Conservation (phyloP, 2,888 invertebrate species). For the Noctua fimbriata region DNA sequence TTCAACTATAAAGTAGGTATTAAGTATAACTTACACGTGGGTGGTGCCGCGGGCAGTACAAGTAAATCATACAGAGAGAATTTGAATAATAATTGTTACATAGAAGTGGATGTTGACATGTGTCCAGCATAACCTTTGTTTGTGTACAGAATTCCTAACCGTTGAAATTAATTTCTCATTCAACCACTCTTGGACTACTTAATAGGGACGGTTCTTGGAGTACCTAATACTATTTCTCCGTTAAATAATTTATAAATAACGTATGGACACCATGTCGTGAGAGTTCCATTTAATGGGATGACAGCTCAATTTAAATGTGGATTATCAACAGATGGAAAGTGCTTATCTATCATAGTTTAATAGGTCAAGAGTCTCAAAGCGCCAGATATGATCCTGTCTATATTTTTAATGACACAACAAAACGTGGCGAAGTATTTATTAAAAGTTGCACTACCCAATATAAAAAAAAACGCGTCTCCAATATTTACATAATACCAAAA, state of each 20-base stretch:
- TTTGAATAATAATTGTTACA: slow-evolving; percentile 41
- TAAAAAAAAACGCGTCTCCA: not conserved
- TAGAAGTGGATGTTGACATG: slow-evolving; percentile 40
- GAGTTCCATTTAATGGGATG: not conserved
- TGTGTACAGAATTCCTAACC: slow-evolving; percentile 40
- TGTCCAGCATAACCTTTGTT: slow-evolving; percentile 39
- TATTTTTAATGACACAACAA: not conserved
- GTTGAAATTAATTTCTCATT: slow-evolving; percentile 41
- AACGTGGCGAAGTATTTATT: not conserved
- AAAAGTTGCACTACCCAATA: not conserved
- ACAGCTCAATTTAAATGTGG: slow-evolving; percentile 4
- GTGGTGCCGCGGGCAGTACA: not conserved
- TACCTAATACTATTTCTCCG: not conserved
- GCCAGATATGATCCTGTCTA: not conserved
- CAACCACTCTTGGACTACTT: slow-evolving; percentile 30
- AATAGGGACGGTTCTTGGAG: slow-evolving; percentile 16
- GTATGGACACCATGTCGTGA: not conserved
- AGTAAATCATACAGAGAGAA: slow-evolving; percentile 23
- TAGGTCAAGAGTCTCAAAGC: not conserved
- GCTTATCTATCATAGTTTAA: not conserved
- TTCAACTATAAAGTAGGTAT: not conserved
- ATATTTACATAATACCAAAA: not conserved
- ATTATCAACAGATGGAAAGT: slow-evolving; percentile 10
- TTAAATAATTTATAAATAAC: not conserved
- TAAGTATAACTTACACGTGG: not conserved